Evolutionary conservation across 2,888 invertebrate genomes (phyloP).

Genomic region (Drosophila emarginata): DNA sequence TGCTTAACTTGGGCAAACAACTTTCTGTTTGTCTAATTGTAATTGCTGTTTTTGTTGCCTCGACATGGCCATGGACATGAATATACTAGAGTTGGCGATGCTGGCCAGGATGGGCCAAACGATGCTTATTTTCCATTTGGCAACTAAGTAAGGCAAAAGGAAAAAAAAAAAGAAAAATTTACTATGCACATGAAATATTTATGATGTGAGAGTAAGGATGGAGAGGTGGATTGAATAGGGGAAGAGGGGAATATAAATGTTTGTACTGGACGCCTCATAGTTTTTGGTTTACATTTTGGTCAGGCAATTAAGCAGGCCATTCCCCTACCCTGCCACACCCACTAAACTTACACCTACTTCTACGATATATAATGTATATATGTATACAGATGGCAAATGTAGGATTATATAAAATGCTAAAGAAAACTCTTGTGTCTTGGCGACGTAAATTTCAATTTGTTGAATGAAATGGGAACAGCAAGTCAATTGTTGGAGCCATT

Average conservation of each 20-base stretch:
- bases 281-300: slow-evolving; percentile 51
- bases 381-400: slow-evolving; percentile 31
- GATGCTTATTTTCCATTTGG: slow-evolving; percentile 56
- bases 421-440: slow-evolving; percentile 42
- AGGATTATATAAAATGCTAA: slow-evolving; percentile 60
- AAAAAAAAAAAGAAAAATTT: slow-evolving; percentile 20
- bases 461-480: slow-evolving; percentile 23
- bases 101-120: neutral
- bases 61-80: slow-evolving; percentile 23
- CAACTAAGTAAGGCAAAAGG: slow-evolving; percentile 11
- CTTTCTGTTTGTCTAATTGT: slow-evolving; percentile 79
- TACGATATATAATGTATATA: neutral
- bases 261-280: slow-evolving; percentile 48
- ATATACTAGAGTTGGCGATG: neutral
- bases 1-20: slow-evolving; percentile 78
- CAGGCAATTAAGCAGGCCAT: slow-evolving; percentile 62
- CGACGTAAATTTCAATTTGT: slow-evolving; percentile 57
- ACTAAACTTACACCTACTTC: neutral
- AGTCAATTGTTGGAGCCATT: slow-evolving; percentile 54
- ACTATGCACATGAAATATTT: slow-evolving; percentile 69
- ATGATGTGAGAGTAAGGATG: slow-evolving; percentile 38
- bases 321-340: neutral
- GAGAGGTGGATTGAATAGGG: neutral
- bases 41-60: slow-evolving; percentile 74
- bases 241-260: slow-evolving; percentile 29